phyloP scores from a whole-genome alignment of 1,140 invertebrate species.

The Anastrepha ludens region DNA sequence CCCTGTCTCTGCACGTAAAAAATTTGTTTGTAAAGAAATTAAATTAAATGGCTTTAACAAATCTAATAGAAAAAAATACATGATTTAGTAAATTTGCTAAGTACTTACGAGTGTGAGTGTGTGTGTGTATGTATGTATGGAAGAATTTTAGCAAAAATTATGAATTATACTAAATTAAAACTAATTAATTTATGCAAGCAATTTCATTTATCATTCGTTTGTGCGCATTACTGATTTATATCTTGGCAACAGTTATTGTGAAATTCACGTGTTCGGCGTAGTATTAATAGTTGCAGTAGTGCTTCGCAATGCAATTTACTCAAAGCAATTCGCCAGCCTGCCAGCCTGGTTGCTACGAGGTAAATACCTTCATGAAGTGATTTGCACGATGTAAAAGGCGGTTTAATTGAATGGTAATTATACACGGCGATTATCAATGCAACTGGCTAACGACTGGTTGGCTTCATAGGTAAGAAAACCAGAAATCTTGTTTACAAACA shows the following conservation, averaged over 20 bases:
- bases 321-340: not conserved
- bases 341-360: not conserved
- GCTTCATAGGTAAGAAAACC: not conserved
- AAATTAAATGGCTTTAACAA: too few relatives aligned
- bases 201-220: too few relatives aligned
- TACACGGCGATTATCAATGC: not conserved
- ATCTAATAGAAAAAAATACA: too few relatives aligned
- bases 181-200: not conserved
- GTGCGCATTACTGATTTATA: too few relatives aligned
- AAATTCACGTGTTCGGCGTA: not conserved
- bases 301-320: not conserved
- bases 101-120: too few relatives aligned
- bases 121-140: too few relatives aligned
- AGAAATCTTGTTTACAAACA: not conserved
- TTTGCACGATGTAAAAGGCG: not conserved
- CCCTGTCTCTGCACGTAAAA: too few relatives aligned
- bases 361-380: not conserved
- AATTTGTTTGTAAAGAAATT: too few relatives aligned
- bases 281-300: not conserved
- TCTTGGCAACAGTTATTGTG: not conserved
- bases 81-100: too few relatives aligned
- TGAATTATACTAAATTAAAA: too few relatives aligned
- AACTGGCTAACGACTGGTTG: not conserved
- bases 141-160: too few relatives aligned
- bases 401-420: conserved; percentile 25